phyloP scores from a whole-genome alignment of 2,113 vertebrate genomes.

The Centropus bengalensis region DNA sequence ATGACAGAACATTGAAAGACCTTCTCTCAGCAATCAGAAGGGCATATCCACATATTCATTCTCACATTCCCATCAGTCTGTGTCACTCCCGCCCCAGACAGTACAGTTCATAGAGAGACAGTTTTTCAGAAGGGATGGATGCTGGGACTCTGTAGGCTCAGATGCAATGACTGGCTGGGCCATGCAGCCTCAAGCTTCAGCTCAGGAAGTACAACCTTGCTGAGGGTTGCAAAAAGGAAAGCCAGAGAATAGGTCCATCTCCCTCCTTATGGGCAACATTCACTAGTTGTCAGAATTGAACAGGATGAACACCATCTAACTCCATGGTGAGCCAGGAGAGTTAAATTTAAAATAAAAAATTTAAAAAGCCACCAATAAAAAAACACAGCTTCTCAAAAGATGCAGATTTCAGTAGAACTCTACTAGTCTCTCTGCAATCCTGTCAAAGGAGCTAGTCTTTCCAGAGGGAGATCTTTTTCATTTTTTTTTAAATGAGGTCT shows the following conservation, averaged over 20 bases:
- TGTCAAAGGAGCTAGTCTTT: background rate
- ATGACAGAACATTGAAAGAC: background rate
- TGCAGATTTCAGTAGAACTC: background rate
- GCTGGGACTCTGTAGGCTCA: background rate
- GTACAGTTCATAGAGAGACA: background rate
- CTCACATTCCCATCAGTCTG: background rate
- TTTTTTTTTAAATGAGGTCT: conserved; percentile 2
- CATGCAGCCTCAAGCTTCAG: background rate
- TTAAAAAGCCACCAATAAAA: background rate
- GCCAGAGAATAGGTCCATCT: background rate
- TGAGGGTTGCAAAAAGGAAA: background rate
- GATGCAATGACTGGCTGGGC: background rate
- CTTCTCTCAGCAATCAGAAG: background rate
- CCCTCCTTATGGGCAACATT: background rate
- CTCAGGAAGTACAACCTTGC: background rate
- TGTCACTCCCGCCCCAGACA: background rate
- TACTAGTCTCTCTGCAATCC: background rate
- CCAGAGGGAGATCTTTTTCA: background rate
- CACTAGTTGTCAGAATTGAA: background rate
- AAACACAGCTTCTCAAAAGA: background rate
- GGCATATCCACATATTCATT: background rate
- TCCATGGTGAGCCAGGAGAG: background rate
- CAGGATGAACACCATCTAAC: background rate
- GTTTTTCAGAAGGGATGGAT: background rate
- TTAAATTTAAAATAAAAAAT: background rate